Evolutionary conservation across 2,797 vertebrate species (phyloP).

Genomic region (Tolypeutes matacus): DNA sequence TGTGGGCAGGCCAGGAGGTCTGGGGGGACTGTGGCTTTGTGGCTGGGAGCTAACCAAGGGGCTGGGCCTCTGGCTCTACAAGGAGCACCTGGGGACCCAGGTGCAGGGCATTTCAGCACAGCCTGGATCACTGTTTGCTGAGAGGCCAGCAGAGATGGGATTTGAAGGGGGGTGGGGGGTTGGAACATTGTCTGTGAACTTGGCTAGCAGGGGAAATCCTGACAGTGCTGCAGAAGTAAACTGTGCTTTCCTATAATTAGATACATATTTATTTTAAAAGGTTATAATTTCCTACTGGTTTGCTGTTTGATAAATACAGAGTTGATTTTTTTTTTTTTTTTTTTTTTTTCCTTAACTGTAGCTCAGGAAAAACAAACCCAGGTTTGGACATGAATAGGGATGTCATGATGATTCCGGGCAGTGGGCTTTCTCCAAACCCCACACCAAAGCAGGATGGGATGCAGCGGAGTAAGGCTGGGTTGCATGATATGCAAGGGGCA

Average conservation of each 20-base stretch:
- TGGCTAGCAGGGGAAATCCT: constrained; percentile 68
- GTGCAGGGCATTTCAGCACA: background rate
- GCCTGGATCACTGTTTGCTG: background rate
- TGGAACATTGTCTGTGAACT: background rate
- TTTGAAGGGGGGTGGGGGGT: constrained; percentile 28
- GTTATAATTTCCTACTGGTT: constrained; percentile 80
- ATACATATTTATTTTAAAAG: constrained; percentile 81
- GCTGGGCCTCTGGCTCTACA: background rate
- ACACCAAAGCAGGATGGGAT: background rate
- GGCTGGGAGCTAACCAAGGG: background rate
- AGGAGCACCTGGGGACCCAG: background rate
- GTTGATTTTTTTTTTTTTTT: constrained; percentile 27
- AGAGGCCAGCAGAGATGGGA: background rate
- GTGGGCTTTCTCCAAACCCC: background rate
- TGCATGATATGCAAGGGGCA: background rate
- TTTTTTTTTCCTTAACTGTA: constrained; percentile 46
- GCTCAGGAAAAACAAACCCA: constrained; percentile 69
- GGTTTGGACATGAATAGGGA: constrained; percentile 51
- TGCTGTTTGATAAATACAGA: constrained; percentile 77
- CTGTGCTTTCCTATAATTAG: constrained; percentile 79
- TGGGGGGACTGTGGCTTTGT: background rate
- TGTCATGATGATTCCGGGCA: background rate
- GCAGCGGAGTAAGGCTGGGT: background rate
- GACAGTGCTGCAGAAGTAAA: constrained; percentile 62
- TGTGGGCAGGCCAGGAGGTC: background rate